These are phyloP conservation scores for Pangasianodon hypophthalmus DNA, from an alignment of 2,113 vertebrate genomes.

Conservation along the genomic window DNA sequence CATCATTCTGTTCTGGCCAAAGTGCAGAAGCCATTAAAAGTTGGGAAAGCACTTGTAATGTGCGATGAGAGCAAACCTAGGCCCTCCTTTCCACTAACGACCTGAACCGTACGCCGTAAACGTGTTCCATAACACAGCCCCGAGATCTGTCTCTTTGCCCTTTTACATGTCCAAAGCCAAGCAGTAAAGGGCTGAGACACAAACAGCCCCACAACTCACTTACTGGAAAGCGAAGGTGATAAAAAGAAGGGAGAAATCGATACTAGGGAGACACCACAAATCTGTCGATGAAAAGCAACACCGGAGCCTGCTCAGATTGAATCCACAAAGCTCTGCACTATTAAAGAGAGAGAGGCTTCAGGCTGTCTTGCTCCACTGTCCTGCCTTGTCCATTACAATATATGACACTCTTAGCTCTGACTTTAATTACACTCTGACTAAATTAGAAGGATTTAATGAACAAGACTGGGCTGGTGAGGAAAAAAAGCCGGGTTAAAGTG, in stretches of 20 bases:
- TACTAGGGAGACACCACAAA: slow-evolving; percentile 70
- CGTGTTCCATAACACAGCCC: slow-evolving; percentile 55
- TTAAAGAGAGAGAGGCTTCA: slow-evolving; percentile 51
- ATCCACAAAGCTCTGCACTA: slow-evolving; percentile 63
- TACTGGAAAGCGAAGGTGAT: slow-evolving; percentile 66
- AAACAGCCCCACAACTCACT: slow-evolving; percentile 72
- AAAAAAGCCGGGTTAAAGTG: neutral
- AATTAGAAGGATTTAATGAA: slow-evolving; percentile 47
- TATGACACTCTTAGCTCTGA: slow-evolving; percentile 23
- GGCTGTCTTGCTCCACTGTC: slow-evolving; percentile 22
- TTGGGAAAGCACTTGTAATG: slow-evolving; percentile 63
- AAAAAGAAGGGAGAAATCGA: slow-evolving; percentile 70
- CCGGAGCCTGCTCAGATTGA: slow-evolving; percentile 62
- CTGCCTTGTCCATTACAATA: slow-evolving; percentile 54
- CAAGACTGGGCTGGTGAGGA: neutral
- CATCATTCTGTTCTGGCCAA: slow-evolving; percentile 50
- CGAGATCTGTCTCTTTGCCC: slow-evolving; percentile 41
- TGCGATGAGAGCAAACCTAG: slow-evolving; percentile 61
- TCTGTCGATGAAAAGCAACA: slow-evolving; percentile 65
- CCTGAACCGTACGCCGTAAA: slow-evolving; percentile 35
- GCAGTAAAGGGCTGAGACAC: slow-evolving; percentile 52
- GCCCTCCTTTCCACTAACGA: slow-evolving; percentile 48
- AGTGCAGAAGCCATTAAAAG: slow-evolving; percentile 73
- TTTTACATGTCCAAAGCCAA: slow-evolving; percentile 38
- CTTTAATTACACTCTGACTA: slow-evolving; percentile 34